A percentile compares a stretch with the other conserved stretches of the same genome.
Conservation (phyloP, 2,888 invertebrate species). For the Nephrotoma appendiculata region DNA sequence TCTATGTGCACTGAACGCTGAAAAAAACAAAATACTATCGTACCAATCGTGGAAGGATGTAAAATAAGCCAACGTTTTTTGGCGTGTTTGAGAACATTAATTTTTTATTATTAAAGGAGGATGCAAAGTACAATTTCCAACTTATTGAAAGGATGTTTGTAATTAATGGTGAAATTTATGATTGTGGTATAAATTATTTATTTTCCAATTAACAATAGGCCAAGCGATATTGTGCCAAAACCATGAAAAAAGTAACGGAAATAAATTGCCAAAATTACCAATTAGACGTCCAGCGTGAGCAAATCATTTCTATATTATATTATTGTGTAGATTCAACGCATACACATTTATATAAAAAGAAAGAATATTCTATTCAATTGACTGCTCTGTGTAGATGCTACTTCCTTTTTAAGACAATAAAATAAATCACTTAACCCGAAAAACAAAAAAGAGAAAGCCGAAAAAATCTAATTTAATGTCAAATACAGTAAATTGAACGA, state of each 20-base stretch:
- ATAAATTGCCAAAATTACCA: neutral
- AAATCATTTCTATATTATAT: neutral
- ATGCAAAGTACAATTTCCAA: too few relatives aligned
- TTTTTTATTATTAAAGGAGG: neutral
- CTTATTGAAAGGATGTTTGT: too few relatives aligned
- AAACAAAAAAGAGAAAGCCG: neutral
- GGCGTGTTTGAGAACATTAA: neutral
- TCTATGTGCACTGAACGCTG: neutral
- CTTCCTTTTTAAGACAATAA: neutral
- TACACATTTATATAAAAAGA: neutral
- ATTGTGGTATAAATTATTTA: neutral
- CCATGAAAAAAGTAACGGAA: neutral
- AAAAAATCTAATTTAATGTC: neutral
- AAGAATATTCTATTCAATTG: neutral
- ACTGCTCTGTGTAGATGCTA: neutral
- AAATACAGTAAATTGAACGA: neutral
- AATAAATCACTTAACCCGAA: neutral
- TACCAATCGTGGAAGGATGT: constrained; percentile 5
- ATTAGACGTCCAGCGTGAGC: neutral
- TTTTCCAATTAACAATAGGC: neutral
- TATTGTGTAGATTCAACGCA: neutral
- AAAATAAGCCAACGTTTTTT: constrained; percentile 5
- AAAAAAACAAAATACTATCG: neutral
- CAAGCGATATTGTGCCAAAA: neutral
- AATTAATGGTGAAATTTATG: neutral